A percentile compares a stretch with the other conserved stretches of the same genome.
Conservation (phyloP, 2,797 vertebrate genomes). For the Scolopax rusticola region DNA sequence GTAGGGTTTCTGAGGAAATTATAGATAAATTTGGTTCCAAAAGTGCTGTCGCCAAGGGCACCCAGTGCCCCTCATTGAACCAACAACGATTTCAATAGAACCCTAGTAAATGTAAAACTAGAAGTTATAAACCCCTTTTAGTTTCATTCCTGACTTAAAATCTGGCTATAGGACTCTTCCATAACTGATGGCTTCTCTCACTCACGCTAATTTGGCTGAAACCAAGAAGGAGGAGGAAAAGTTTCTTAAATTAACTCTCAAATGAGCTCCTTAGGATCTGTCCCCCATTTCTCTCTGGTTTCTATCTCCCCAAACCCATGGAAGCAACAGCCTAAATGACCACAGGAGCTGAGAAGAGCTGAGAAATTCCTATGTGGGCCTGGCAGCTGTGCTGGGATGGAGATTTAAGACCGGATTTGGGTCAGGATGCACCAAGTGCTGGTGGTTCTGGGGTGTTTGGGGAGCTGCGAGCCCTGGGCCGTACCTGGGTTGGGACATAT, state of each 20-base stretch:
- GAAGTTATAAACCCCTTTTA: not conserved
- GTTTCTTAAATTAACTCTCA: not conserved
- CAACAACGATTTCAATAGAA: not conserved
- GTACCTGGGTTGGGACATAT: not conserved
- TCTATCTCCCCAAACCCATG: not conserved
- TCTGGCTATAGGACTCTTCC: not conserved
- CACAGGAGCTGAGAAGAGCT: fast-evolving
- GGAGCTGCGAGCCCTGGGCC: not conserved
- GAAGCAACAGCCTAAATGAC: not conserved
- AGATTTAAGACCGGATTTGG: fast-evolving
- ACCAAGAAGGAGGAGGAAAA: not conserved
- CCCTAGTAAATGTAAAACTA: not conserved
- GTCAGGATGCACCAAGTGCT: fast-evolving
- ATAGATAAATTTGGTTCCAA: not conserved
- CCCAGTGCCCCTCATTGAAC: not conserved
- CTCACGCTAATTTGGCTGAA: not conserved
- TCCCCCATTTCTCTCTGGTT: not conserved
- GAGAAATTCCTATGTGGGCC: fast-evolving
- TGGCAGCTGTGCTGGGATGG: not conserved
- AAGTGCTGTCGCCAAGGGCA: not conserved
- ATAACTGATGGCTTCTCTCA: not conserved
- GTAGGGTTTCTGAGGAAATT: not conserved
- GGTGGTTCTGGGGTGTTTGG: not conserved
- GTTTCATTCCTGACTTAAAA: not conserved
- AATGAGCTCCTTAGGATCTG: not conserved